A percentile compares a stretch with the other conserved stretches of the same genome.
Evolutionary conservation across 2,888 invertebrate genomes (phyloP).

Genomic region (Galerucella pusilla): DNA sequence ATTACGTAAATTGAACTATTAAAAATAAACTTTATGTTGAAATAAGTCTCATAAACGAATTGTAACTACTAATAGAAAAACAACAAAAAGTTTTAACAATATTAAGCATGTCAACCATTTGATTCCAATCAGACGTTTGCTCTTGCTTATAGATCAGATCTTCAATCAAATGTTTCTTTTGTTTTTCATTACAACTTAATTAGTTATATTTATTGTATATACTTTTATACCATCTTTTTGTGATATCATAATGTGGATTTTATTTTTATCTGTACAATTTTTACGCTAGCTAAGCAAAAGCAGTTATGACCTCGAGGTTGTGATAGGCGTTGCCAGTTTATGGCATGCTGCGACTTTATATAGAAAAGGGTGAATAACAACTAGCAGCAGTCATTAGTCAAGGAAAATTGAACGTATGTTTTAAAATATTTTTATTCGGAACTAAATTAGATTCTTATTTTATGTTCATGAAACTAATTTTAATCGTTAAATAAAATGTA

Average conservation of each 20-base stretch:
- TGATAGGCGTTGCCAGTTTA: neutral
- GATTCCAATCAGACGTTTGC: too few relatives aligned
- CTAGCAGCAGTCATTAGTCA: neutral
- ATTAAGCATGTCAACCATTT: too few relatives aligned
- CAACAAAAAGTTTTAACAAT: too few relatives aligned
- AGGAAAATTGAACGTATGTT: neutral
- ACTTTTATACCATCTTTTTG: neutral
- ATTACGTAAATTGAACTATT: too few relatives aligned
- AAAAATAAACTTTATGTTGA: too few relatives aligned
- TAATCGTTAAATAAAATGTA: too few relatives aligned
- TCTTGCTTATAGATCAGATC: too few relatives aligned
- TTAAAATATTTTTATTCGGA: neutral
- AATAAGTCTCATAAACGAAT: too few relatives aligned
- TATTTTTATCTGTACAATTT: neutral
- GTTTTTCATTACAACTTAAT: too few relatives aligned
- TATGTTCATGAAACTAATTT: too few relatives aligned
- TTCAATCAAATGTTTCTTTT: too few relatives aligned
- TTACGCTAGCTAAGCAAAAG: slow-evolving; percentile 10
- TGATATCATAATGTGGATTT: neutral
- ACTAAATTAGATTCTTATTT: neutral
- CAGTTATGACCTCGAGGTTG: slow-evolving; percentile 2
- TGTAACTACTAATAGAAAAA: too few relatives aligned
- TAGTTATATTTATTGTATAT: neutral
- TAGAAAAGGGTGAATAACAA: slow-evolving; percentile 5
- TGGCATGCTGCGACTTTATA: neutral